A percentile compares a stretch with the other conserved stretches of the same genome.
These are phyloP conservation scores for Nymphalis io DNA, from an alignment of 1,140 invertebrate species.

Conservation along the genomic window DNA sequence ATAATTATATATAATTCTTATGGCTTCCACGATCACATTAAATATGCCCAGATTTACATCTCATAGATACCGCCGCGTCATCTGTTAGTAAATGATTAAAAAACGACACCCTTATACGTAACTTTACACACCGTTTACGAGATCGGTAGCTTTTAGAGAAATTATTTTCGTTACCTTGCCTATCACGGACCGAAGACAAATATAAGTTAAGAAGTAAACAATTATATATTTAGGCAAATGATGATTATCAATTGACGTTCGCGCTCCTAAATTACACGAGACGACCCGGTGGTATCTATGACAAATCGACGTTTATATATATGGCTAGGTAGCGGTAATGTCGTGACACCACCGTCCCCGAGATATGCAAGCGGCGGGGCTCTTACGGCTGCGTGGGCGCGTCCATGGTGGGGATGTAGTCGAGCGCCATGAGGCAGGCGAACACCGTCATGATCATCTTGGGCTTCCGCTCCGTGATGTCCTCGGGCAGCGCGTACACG, in stretches of 20 bases:
- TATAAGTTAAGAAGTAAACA: no score
- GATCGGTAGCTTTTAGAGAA: no score
- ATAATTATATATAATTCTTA: constrained; percentile 18
- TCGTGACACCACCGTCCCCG: neutral
- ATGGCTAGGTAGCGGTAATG: constrained; percentile 3
- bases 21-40: constrained; percentile 33
- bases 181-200: no score
- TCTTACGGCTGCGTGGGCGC: constrained; percentile 62
- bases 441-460: constrained; percentile 99
- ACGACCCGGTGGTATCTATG: neutral
- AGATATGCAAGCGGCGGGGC: neutral
- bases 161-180: no score
- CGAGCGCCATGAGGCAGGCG: constrained; percentile 98
- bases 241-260: no score
- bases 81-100: neutral
- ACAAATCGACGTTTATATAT: neutral
- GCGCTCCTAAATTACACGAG: neutral
- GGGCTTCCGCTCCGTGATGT: constrained; percentile 98
- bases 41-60: constrained; percentile 21
- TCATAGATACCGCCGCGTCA: constrained; percentile 4
- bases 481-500: constrained; percentile 99
- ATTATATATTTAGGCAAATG: no score
- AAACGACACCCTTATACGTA: no score
- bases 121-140: no score
- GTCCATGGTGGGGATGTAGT: constrained; percentile 95